Percentiles rank a stretch among this genome's conserved stretches.
Evolutionary conservation across 2,113 vertebrate genomes (phyloP).

Genomic region (Campylorhamphus procurvoides): DNA sequence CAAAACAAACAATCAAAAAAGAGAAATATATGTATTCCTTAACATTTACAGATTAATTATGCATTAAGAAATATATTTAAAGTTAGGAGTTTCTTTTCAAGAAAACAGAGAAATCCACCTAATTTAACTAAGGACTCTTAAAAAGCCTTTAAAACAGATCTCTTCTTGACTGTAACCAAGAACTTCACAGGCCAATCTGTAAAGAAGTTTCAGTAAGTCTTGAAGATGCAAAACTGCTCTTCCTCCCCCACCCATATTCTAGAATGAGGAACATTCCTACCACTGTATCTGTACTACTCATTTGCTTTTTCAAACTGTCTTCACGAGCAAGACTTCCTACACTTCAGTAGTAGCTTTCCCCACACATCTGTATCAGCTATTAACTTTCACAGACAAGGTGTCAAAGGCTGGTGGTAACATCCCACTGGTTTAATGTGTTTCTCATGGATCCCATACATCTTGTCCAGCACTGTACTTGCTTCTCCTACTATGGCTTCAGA

Average conservation of each 20-base stretch:
- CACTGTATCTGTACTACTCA: background rate
- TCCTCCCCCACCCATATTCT: background rate
- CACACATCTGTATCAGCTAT: background rate
- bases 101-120: background rate
- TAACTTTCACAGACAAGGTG: background rate
- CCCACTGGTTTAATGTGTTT: background rate
- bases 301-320: background rate
- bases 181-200: background rate
- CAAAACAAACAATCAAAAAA: background rate
- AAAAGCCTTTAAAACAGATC: background rate
- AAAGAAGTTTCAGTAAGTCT: background rate
- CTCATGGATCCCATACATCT: background rate
- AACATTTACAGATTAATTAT: background rate
- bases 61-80: background rate
- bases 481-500: background rate
- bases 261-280: background rate
- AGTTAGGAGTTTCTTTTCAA: background rate
- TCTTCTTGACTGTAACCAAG: background rate
- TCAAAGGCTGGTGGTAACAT: background rate
- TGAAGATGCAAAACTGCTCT: background rate
- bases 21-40: background rate
- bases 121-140: background rate
- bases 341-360: background rate
- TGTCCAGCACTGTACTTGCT: rapidly evolving
- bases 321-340: background rate